Conservation (phyloP, 2,888 invertebrate genomes). For the Itoplectis maculator region DNA sequence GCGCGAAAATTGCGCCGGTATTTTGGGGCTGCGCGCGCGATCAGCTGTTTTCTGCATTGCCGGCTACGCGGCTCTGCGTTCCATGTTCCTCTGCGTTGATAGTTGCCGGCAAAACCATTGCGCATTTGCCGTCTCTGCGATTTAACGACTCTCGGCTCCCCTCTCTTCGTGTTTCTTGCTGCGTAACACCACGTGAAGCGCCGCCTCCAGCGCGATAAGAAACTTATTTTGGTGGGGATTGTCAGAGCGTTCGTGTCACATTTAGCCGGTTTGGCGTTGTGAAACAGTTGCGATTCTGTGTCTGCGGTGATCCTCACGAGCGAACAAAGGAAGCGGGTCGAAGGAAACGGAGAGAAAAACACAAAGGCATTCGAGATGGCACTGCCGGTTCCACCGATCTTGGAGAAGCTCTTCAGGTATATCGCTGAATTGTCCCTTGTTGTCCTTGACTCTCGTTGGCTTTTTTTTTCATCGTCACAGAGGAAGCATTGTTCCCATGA, state of each 20-base stretch:
- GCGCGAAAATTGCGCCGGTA: neutral
- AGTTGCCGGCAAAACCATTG: neutral
- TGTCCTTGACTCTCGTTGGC: neutral
- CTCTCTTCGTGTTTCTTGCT: no score
- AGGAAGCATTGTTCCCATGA: no score
- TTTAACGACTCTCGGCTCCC: neutral
- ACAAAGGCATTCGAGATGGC: conserved; percentile 68
- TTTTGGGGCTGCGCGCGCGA: neutral
- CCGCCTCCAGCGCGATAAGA: conserved; percentile 22
- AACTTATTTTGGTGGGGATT: neutral
- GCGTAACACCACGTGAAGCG: neutral
- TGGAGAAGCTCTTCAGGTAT: conserved; percentile 77
- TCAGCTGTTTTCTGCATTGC: neutral
- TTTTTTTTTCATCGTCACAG: neutral
- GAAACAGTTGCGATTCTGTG: neutral
- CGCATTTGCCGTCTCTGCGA: neutral
- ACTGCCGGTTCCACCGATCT: conserved; percentile 72
- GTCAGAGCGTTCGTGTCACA: conserved; percentile 16
- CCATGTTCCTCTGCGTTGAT: neutral
- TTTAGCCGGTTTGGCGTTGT: conserved; percentile 2
- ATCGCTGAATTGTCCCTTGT: neutral
- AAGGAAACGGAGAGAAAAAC: neutral
- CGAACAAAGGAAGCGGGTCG: neutral
- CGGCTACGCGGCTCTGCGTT: no score
- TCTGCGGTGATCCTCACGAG: neutral